These are phyloP conservation scores for Tolmerus cingulatus DNA, from an alignment of 2,888 invertebrate genomes.

Conservation along the genomic window DNA sequence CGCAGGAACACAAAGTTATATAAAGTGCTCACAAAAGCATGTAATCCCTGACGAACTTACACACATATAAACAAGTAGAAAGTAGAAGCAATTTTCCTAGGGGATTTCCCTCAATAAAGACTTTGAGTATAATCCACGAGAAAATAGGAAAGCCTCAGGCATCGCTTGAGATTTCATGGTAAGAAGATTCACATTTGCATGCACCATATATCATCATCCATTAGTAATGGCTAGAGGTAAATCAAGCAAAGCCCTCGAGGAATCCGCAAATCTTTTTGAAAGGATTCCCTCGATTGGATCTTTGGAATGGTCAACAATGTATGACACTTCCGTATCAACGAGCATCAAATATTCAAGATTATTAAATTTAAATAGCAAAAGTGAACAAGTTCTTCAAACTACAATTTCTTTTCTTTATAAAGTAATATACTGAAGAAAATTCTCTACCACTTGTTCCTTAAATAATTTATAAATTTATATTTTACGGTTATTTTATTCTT, in stretches of 20 bases:
- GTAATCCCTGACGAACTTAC: neutral
- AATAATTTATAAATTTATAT: too few relatives aligned
- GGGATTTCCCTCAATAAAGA: neutral
- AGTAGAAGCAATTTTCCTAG: neutral
- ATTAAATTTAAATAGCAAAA: neutral
- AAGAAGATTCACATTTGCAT: neutral
- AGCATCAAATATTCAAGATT: neutral
- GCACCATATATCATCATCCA: neutral
- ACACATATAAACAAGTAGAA: neutral
- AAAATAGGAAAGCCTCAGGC: neutral
- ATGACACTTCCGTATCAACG: neutral
- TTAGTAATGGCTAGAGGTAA: neutral
- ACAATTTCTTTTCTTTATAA: too few relatives aligned
- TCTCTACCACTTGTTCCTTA: too few relatives aligned
- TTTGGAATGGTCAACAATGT: neutral
- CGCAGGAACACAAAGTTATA: neutral
- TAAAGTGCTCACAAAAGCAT: neutral
- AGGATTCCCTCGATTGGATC: neutral
- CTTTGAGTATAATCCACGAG: neutral
- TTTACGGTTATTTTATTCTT: too few relatives aligned
- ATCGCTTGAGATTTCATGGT: neutral
- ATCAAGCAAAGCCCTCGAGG: neutral
- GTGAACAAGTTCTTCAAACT: too few relatives aligned
- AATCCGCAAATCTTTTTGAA: neutral
- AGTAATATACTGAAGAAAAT: too few relatives aligned